These are phyloP conservation scores for Acanthococcus lagerstroemiae DNA, from an alignment of 2,888 invertebrate genomes.

Conservation along the genomic window DNA sequence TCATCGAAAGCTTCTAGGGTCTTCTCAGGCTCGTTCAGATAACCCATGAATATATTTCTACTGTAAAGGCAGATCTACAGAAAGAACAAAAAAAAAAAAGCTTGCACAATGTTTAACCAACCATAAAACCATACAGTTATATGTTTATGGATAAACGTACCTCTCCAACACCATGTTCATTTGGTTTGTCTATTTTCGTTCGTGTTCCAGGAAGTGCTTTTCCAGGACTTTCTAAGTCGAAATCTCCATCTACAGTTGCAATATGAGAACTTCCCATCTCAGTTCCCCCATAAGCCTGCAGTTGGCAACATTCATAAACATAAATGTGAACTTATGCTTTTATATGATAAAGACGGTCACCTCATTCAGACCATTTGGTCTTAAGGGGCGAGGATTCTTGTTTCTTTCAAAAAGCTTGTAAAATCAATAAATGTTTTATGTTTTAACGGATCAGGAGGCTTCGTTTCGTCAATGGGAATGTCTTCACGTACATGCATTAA, in stretches of 20 bases:
- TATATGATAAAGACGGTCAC: too few relatives aligned
- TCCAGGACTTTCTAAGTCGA: constrained; percentile 63
- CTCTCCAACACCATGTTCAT: constrained; percentile 69
- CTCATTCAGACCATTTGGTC: too few relatives aligned
- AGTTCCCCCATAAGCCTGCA: constrained; percentile 72
- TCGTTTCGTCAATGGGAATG: too few relatives aligned
- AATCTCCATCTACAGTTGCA: constrained; percentile 48
- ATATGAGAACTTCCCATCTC: constrained; percentile 75
- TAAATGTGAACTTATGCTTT: too few relatives aligned
- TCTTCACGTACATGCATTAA: too few relatives aligned
- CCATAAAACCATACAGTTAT: too few relatives aligned
- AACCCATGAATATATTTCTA: constrained; percentile 86
- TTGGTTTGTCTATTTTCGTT: constrained; percentile 59
- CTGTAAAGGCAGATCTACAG: constrained; percentile 53
- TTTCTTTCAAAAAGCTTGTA: too few relatives aligned
- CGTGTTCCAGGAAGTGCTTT: constrained; percentile 56
- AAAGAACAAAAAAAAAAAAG: neutral
- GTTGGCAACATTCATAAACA: too few relatives aligned
- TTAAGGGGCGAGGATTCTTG: too few relatives aligned
- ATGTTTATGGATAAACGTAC: constrained; percentile 38
- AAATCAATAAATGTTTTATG: too few relatives aligned
- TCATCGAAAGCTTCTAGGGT: constrained; percentile 64
- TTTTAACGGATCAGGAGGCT: too few relatives aligned
- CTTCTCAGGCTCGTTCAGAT: constrained; percentile 63
- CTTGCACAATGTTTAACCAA: too few relatives aligned